Conservation (phyloP, 1,140 invertebrate genomes). For the Mya arenaria region DNA sequence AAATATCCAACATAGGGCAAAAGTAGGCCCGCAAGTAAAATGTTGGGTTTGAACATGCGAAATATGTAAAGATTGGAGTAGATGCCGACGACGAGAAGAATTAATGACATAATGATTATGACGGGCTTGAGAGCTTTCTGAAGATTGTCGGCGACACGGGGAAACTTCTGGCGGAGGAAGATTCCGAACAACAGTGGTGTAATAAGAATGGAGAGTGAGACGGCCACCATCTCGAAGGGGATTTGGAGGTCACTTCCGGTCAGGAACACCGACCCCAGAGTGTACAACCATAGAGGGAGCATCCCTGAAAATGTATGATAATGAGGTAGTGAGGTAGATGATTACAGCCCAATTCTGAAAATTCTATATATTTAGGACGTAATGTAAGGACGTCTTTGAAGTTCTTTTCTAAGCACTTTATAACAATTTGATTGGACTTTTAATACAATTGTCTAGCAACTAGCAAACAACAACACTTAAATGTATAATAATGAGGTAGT, state of each 20-base stretch:
- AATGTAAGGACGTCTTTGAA: too few relatives aligned
- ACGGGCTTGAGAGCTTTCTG: constrained; percentile 84
- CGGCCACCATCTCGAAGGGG: constrained; percentile 90
- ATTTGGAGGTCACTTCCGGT: constrained; percentile 82
- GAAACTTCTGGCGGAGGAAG: constrained; percentile 82
- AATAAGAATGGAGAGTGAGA: constrained; percentile 88
- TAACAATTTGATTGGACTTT: too few relatives aligned
- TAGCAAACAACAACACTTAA: too few relatives aligned
- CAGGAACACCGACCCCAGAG: constrained; percentile 89
- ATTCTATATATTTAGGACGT: too few relatives aligned
- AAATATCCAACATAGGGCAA: constrained; percentile 94
- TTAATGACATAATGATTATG: constrained; percentile 90
- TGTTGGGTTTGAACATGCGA: constrained; percentile 85
- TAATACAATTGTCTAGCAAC: too few relatives aligned
- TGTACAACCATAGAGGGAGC: constrained; percentile 97
- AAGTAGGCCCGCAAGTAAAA: constrained; percentile 90
- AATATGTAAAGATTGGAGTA: constrained; percentile 95
- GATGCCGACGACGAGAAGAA: constrained; percentile 94
- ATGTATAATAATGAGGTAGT: too few relatives aligned
- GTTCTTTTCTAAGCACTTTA: too few relatives aligned
- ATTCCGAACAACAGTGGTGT: constrained; percentile 91
- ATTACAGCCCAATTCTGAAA: too few relatives aligned
- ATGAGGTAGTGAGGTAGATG: too few relatives aligned
- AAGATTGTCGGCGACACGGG: constrained; percentile 74
- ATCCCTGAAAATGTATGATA: too few relatives aligned